Base-by-base conservation (phyloP, 1,140 invertebrate genomes). In the Polypedilum pembai region DNA sequence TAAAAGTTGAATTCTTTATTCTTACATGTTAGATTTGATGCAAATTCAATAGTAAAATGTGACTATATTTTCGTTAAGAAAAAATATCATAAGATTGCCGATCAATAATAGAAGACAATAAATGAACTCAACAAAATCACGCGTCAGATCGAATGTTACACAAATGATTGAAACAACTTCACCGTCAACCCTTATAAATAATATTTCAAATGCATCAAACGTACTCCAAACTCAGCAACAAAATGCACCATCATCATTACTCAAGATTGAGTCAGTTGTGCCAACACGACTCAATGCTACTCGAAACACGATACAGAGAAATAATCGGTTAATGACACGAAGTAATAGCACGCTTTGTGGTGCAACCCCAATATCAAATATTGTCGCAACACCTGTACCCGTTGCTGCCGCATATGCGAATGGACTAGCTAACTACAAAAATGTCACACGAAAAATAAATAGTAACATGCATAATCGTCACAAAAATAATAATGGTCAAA, bases 191-290 rank as follows among this genome's bases (percentile, higher is more conserved):
- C 15, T 65, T 1, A 56, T 66, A 75, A 24, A 24, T 15, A 40
- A 40, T 40, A 33, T 40, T 1, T 21, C 63, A 72, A 24, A 15
- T 5, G 72, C 56, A 75, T 8, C n/a, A 40, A 69, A 4, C 3
- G 69, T 8, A 45, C 12, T 21, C 15, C 73, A 69, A 56, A 3
- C 24, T 3, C 40, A 76, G 18, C 73, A 73, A 5, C 40, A 73
- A 18, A 79, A 80, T 76, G 77, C 79, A 78, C 80, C 80, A 76
- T 82, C 80, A 76, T 82, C 85, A 79, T 85, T 87, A 78, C 81
- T 88, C 75, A 87, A 85, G 75, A 87, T 88, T 77, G 85, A 84
- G 78, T 85, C 87, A 76, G 86, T 86, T 74, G 82, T 88, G 79
- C 87, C 87, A 77, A 82, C 83, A 78, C 78, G 81, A 76, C 18